A percentile compares a stretch with the other conserved stretches of the same genome.
phyloP scores from a whole-genome alignment of 2,113 vertebrate species.

The Periophthalmus modestus region DNA sequence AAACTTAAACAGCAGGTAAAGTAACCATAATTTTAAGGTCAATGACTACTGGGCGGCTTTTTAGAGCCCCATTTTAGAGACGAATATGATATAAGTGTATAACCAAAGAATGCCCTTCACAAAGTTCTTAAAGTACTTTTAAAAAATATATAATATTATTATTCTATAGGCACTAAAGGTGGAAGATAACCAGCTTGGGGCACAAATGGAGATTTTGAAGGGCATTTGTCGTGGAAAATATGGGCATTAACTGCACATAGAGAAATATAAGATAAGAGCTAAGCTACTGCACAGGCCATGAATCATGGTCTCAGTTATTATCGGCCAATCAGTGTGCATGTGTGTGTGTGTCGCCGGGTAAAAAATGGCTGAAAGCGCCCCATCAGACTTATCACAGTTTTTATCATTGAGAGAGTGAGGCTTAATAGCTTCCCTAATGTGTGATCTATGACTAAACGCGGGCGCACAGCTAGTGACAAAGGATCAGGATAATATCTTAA shows the following conservation, averaged over 20 bases:
- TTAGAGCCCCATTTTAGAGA: not conserved
- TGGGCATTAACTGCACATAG: conserved; percentile 50
- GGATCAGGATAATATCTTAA: conserved; percentile 21
- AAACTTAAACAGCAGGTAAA: too few relatives aligned
- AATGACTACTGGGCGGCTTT: not conserved
- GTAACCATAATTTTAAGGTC: too few relatives aligned
- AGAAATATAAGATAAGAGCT: conserved; percentile 60
- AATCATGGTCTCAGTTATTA: conserved; percentile 63
- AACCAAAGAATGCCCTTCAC: conserved; percentile 6
- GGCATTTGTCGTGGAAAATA: conserved; percentile 42
- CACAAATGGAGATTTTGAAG: conserved; percentile 37
- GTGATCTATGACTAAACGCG: conserved; percentile 12
- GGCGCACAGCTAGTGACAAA: conserved; percentile 11
- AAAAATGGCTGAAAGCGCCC: conserved; percentile 22
- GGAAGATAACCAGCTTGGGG: conserved; percentile 21
- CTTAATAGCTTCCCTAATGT: conserved; percentile 31
- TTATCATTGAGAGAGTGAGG: conserved; percentile 3
- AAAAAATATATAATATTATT: not conserved
- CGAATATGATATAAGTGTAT: conserved; percentile 12
- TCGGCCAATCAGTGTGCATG: conserved; percentile 35
- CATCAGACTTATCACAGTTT: conserved; percentile 15
- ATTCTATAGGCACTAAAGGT: not conserved
- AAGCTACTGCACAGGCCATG: conserved; percentile 55
- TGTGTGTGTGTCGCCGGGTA: conserved; percentile 12
- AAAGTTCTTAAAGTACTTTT: conserved; percentile 2